Base-by-base conservation (phyloP, 2,797 vertebrate species). In the Gorsachius magnificus region DNA sequence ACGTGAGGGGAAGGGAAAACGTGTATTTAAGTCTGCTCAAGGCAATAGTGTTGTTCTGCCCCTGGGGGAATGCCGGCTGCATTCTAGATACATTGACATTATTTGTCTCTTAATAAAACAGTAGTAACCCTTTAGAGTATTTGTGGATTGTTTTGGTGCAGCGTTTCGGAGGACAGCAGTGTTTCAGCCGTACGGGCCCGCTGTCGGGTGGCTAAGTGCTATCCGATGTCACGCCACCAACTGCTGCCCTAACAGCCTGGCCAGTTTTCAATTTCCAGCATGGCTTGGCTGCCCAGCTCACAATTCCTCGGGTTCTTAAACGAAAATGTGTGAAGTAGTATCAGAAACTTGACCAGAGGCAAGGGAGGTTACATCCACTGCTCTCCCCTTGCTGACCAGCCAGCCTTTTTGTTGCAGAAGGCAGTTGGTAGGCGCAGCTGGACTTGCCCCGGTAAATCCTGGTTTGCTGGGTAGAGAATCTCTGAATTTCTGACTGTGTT, bases 171-270 rank as follows among this genome's bases (percentile, higher is more conserved):
- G 29, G n/a, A 33, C 33, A 24, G 29, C 64, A 38, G 35, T 12
- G 50, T 58, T 65, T n/a, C 26, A 33, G 1, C 41, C n/a, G 16
- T 38, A 36, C 13, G 22, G 38, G 20, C 20, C 33, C 22, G 4
- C 28, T 81, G 10, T 69, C 46, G 61, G 0, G 26, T 2, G 11
- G 33, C 50, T 68, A 60, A 16, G 70, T 0, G 2, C 22, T 24
- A 6, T 53, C 54, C 1, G 6, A 10, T 66, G 46, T 79, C 68
- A 38, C 0, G 1, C 21, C 20, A 10, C 22, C 21, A 35, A 11
- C 6, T 16, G 38, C 36, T 85, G 25, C 60, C 58, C 48, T 20
- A 31, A 63, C 46, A 84, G 13, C 66, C 22, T 87, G 65, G 31
- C 48, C 33, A 21, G 16, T 78, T 90, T 74, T 74, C 54, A 64